Percentiles rank a stretch among this genome's conserved stretches.
These are phyloP conservation scores for Himalopsyche tibetana DNA, from an alignment of 2,888 invertebrate genomes.

Conservation along the genomic window DNA sequence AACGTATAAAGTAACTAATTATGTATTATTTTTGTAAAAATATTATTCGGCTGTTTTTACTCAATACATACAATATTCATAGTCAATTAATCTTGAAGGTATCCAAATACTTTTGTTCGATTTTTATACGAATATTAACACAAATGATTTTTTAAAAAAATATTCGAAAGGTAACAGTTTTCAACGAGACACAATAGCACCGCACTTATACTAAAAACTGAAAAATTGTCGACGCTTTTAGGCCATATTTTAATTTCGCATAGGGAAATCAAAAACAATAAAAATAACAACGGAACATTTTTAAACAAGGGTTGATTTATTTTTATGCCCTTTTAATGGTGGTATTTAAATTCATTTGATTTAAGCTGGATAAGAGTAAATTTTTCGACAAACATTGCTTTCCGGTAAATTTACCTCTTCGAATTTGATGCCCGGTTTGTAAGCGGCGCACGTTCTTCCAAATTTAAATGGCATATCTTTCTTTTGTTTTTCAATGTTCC, in stretches of 20 bases:
- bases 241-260: background rate
- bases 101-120: too few relatives aligned
- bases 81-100: too few relatives aligned
- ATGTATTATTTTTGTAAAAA: too few relatives aligned
- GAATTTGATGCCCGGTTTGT: slow-evolving; percentile 25
- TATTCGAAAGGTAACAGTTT: too few relatives aligned
- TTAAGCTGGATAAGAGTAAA: slow-evolving; percentile 30
- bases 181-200: too few relatives aligned
- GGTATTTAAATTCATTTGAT: slow-evolving; percentile 39
- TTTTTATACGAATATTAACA: too few relatives aligned
- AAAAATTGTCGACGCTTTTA: too few relatives aligned
- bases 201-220: too few relatives aligned
- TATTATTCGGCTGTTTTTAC: too few relatives aligned
- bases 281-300: background rate
- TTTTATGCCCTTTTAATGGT: slow-evolving; percentile 31
- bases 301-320: slow-evolving; percentile 19
- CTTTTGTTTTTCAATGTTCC: slow-evolving; percentile 17
- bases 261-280: background rate
- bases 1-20: too few relatives aligned
- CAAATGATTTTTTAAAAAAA: too few relatives aligned
- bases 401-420: slow-evolving; percentile 32
- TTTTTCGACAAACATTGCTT: slow-evolving; percentile 38
- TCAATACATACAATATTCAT: too few relatives aligned
- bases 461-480: slow-evolving; percentile 39
- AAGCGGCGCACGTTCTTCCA: slow-evolving; percentile 25